A percentile compares a stretch with the other conserved stretches of the same genome.
These are phyloP conservation scores for Mohoua ochrocephala DNA, from an alignment of 2,113 vertebrate genomes.

Conservation along the genomic window DNA sequence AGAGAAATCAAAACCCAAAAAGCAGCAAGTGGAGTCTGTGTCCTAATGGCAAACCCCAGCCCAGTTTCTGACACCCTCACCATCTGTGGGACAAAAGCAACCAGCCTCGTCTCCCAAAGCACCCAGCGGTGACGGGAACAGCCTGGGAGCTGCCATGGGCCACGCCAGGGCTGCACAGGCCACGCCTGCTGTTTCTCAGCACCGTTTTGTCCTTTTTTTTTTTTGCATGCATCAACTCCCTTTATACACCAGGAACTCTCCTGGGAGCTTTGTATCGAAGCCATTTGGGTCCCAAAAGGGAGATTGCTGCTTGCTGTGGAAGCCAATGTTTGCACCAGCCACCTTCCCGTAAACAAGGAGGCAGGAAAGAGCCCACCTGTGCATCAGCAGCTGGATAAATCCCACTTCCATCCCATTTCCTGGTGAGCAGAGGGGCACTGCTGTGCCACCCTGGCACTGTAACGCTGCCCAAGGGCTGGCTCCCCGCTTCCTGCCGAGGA, in stretches of 20 bases:
- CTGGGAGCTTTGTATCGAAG: accelerated
- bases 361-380: not conserved
- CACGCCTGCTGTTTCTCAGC: not conserved
- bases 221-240: not conserved
- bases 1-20: not conserved
- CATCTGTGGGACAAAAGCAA: not conserved
- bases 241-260: not conserved
- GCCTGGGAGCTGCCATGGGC: accelerated
- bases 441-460: not conserved
- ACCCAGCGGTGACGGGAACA: not conserved
- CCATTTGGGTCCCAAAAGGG: not conserved
- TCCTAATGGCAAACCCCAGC: not conserved
- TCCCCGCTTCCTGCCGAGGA: not conserved
- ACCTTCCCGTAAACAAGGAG: not conserved
- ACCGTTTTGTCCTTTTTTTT: no score
- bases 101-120: not conserved
- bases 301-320: no score
- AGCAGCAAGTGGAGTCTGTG: not conserved
- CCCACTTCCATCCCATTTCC: no score
- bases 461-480: accelerated
- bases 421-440: not conserved
- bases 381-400: not conserved
- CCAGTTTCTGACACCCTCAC: not conserved
- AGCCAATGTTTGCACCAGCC: no score
- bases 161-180: not conserved